phyloP scores from a whole-genome alignment of 2,888 invertebrate species.

The Acrobasis suavella region DNA sequence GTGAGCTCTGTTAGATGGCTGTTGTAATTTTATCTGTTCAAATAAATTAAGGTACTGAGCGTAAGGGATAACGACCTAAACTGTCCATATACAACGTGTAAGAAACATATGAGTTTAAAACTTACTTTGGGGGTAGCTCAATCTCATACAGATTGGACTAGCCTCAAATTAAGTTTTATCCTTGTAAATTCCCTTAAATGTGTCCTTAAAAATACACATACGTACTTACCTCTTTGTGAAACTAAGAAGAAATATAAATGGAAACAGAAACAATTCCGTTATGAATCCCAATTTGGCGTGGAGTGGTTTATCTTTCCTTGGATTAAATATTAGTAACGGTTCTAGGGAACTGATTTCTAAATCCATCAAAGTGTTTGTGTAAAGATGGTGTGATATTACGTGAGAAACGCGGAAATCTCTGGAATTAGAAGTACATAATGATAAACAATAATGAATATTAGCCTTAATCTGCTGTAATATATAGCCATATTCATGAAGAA shows the following conservation, averaged over 20 bases:
- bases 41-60: no score
- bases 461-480: no score
- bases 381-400: constrained; percentile 89
- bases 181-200: no score
- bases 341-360: constrained; percentile 86
- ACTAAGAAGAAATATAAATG: constrained; percentile 57
- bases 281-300: constrained; percentile 76
- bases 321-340: constrained; percentile 86
- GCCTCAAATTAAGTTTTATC: no score
- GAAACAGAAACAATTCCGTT: constrained; percentile 68
- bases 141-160: no score
- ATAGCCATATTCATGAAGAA: no score
- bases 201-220: neutral
- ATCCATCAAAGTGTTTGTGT: constrained; percentile 89
- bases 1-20: neutral
- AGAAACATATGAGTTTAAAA: no score
- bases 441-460: constrained; percentile 13
- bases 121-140: no score
- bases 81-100: no score
- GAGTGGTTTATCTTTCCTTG: constrained; percentile 79
- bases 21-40: no score
- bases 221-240: constrained; percentile 63
- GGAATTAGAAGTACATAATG: constrained; percentile 37
- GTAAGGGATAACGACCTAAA: no score
- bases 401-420: constrained; percentile 90